Evolutionary conservation across 2,888 invertebrate species (phyloP), one percentile per base, ranked within the genome.

Genomic region (Agelastica alni): DNA sequence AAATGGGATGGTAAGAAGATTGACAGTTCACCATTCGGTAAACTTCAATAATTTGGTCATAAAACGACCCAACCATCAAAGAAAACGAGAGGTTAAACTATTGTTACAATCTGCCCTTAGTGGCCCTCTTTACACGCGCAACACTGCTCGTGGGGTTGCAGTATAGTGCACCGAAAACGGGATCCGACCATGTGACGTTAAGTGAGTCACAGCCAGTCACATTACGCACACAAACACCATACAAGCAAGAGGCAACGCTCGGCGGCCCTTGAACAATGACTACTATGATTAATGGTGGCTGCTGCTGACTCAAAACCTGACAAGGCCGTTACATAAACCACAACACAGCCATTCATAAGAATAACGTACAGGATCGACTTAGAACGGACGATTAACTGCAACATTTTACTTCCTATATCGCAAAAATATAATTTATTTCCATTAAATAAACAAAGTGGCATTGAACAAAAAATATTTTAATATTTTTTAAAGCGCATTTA

Each of bases 221-320:
- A 31, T n/a, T 32, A 34, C 22, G 18, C 32, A 32, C 31, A 44
- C n/a, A n/a, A n/a, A n/a, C 44, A 44, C 36, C 44, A 44, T n/a
- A 43, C 31, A n/a, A 47, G 61, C 45, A 49, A 54, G 56, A 66
- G 52, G 46, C 64, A 60, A 58, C 69, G 71, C 68, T 66, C 71
- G 72, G 70, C 69, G 71, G 71, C 72, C 72, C 71, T 71, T 67
- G 68, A 70, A 71, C 71, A 73, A 71, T 71, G 66, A 70, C 65
- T 68, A 60, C 66, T 73, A 74, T 75, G 75, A 75, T 74, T 75
- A 75, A 75, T 72, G 64, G 66, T 53, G 56, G 63, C 60, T 62
- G 62, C n/a, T n/a, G n/a, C 58, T 73, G 73, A 73, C 70, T 73
- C 75, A 75, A 74, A 72, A 70, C 69, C 67, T 66, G 67, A 66